Evolutionary conservation across 2,797 vertebrate species (phyloP).

Genomic region (Crocodylus rhombifer): DNA sequence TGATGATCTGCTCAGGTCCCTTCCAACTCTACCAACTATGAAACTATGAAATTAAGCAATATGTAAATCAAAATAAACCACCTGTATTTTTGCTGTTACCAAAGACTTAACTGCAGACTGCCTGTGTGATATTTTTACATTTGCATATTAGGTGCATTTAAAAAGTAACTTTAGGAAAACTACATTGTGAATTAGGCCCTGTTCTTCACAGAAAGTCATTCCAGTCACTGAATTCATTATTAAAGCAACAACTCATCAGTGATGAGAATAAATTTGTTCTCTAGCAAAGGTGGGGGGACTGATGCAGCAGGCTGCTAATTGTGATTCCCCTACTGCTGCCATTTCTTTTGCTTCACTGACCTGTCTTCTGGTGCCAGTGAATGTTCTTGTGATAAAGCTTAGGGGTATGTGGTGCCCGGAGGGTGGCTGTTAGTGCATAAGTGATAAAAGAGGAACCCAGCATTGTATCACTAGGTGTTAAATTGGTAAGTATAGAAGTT

Average conservation of each 20-base stretch:
- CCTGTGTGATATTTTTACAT: not conserved
- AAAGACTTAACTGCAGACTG: not conserved
- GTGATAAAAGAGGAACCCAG: not conserved
- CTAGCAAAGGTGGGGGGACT: not conserved
- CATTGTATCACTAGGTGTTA: fast-evolving
- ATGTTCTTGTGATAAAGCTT: fast-evolving
- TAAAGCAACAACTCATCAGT: not conserved
- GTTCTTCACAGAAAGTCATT: not conserved
- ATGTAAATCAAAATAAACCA: not conserved
- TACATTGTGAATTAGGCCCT: not conserved
- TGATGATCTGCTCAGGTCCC: too few species aligned
- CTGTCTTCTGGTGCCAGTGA: not conserved
- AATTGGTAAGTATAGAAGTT: not conserved
- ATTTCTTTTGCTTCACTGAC: not conserved
- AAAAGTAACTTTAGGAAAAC: not conserved
- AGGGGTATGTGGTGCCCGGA: fast-evolving
- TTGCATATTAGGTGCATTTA: fast-evolving
- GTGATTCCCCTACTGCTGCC: fast-evolving
- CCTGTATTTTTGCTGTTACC: not conserved
- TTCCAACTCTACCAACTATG: too few species aligned
- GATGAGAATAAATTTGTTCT: not conserved
- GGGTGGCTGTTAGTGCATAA: not conserved
- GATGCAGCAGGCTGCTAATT: fast-evolving
- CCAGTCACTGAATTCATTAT: not conserved
- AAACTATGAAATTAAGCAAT: too few species aligned